Evolutionary conservation across 2,113 vertebrate genomes (phyloP), one percentile per base, ranked within the genome.

Genomic region (rat (Rattus norvegicus)): DNA sequence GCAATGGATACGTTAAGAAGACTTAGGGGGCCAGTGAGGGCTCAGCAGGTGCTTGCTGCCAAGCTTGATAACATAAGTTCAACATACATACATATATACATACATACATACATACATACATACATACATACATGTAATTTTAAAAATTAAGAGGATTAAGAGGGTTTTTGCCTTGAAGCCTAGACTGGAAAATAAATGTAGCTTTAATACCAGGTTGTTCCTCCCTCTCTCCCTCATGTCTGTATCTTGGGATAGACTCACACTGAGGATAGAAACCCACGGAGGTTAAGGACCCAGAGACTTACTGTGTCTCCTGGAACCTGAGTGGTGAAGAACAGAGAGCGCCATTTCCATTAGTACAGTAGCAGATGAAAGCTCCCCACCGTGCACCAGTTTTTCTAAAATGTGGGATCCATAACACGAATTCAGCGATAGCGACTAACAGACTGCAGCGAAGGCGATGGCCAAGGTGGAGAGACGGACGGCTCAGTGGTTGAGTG

Each of bases 161-260:
- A 70, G 72, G 5, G 14, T 72, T 93, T 90, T 92, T 39, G 72
- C 16, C 65, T 86, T 95, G 54, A 95, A 56, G 3, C 28, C 81
- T 93, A 93, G 67, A 90, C 22, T 93, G 43, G 59, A 65, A 94
- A 95, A 63, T 93, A 91, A 95, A 49, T 87, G 28, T 5, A 84
- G 43, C 39, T 49, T 36, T 24, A 69, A 6, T 92, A 79, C 6
- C 3, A 2, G 86, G 20, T 52, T 94, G 33, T 0, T 91, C 30
- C 5, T 9, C 36, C 19, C 28, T 94, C 56, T 26, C 61, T 47
- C 22, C n/a, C 81, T 63, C 22, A 94, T 39, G 54, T 79, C n/a
- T 33, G 33, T 16, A 93, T 10, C 26, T 19, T 89, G 65, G 24
- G 95, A 76, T 33, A 61, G 36, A 84, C 19, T 88, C 69, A 92